Percentiles rank a stretch among this genome's conserved stretches.
Evolutionary conservation across 1,140 invertebrate species (phyloP).

Genomic region (Charaxes varanes): DNA sequence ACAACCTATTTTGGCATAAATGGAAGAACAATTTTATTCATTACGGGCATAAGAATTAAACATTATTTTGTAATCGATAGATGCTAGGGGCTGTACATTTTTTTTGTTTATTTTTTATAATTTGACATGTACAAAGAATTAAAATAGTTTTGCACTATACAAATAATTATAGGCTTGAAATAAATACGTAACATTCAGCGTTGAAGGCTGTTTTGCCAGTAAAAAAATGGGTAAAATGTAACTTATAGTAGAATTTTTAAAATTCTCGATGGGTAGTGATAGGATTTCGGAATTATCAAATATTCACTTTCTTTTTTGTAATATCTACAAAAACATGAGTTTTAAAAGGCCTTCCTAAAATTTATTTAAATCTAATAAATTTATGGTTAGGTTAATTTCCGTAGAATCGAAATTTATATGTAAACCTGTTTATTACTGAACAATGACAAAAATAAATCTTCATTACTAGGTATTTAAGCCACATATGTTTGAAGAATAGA

Average conservation of each 20-base stretch:
- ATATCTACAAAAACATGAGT: too few relatives aligned
- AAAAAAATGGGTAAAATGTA: slow-evolving; percentile 1
- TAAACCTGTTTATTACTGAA: too few relatives aligned
- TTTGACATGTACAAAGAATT: slow-evolving; percentile 6
- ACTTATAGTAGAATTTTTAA: slow-evolving; percentile 2
- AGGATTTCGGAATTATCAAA: neutral
- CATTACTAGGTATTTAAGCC: too few relatives aligned
- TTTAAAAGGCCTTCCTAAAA: too few relatives aligned
- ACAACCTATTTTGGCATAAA: too few relatives aligned
- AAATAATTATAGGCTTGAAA: slow-evolving; percentile 10
- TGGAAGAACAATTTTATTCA: too few relatives aligned
- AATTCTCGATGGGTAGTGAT: slow-evolving; percentile 6
- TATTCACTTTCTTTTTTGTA: too few relatives aligned
- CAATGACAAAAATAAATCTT: too few relatives aligned
- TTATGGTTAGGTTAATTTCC: too few relatives aligned
- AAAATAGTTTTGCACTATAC: slow-evolving; percentile 1
- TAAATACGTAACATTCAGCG: slow-evolving; percentile 14
- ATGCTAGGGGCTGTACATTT: slow-evolving; percentile 16
- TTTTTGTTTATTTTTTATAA: slow-evolving; percentile 8
- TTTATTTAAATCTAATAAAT: too few relatives aligned
- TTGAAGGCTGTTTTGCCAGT: slow-evolving; percentile 6
- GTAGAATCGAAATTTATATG: too few relatives aligned
- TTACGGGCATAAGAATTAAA: neutral
- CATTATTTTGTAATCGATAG: slow-evolving; percentile 13
- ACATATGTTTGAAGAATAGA: too few relatives aligned